phyloP scores from a whole-genome alignment of 1,140 invertebrate genomes.

The Glossosoma conforme region DNA sequence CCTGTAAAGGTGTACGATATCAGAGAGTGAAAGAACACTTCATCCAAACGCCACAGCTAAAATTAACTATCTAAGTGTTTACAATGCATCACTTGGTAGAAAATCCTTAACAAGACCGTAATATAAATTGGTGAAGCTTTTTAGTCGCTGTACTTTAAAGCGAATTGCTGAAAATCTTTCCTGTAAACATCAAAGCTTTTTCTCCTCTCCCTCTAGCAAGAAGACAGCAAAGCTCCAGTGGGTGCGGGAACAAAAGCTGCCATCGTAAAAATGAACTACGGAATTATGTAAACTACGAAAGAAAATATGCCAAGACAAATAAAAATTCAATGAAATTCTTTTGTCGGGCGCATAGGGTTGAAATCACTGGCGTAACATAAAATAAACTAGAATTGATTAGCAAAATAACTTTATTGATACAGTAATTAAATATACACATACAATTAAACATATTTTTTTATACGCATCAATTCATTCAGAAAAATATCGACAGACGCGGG shows the following conservation, averaged over 20 bases:
- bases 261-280: slow-evolving; percentile 27
- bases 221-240: slow-evolving; percentile 4
- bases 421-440: no score
- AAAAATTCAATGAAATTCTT: slow-evolving; percentile 33
- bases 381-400: no score
- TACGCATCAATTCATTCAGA: no score
- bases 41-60: no score
- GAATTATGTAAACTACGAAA: slow-evolving; percentile 31
- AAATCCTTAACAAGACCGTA: background rate
- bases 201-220: background rate
- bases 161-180: slow-evolving; percentile 25
- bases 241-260: slow-evolving; percentile 13
- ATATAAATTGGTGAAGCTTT: slow-evolving; percentile 11
- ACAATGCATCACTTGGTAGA: no score
- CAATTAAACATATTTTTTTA: no score
- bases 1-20: no score
- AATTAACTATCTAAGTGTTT: no score
- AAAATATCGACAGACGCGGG: no score
- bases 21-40: no score
- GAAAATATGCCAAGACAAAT: slow-evolving; percentile 31
- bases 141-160: slow-evolving; percentile 10
- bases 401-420: no score
- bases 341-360: slow-evolving; percentile 3
- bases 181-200: slow-evolving; percentile 20
- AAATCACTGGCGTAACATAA: no score